Evolutionary conservation across 92 coral and sea anemone species (phyloP).

Genomic region (Umimayanthus chanpuru): DNA sequence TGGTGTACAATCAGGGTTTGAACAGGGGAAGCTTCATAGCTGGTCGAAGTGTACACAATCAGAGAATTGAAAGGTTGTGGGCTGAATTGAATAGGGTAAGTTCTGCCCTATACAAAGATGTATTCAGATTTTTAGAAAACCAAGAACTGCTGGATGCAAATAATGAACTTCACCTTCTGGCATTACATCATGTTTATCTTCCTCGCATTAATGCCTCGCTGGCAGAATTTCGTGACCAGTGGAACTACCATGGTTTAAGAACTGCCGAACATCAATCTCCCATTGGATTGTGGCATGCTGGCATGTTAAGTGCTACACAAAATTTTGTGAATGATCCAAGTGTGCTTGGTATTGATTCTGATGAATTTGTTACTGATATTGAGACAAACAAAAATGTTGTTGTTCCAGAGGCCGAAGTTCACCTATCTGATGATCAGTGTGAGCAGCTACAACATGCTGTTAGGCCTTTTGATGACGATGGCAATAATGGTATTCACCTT

Average conservation of each 20-base stretch:
- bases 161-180: conserved; percentile 45
- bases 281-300: too few relatives aligned
- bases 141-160: conserved; percentile 44
- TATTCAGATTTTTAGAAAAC: conserved; percentile 45
- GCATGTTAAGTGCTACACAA: too few relatives aligned
- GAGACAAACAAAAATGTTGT: too few relatives aligned
- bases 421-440: too few relatives aligned
- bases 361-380: too few relatives aligned
- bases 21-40: conserved; percentile 53
- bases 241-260: conserved; percentile 56
- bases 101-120: conserved; percentile 36
- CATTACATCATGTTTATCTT: conserved; percentile 46
- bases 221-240: conserved; percentile 48
- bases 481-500: too few relatives aligned
- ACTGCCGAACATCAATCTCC: conserved; percentile 50
- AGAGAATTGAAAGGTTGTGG: conserved; percentile 30
- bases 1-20: conserved; percentile 39
- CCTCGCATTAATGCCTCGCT: conserved; percentile 50
- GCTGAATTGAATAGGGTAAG: conserved; percentile 37
- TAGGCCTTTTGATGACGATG: too few relatives aligned
- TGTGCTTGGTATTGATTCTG: too few relatives aligned
- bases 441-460: too few relatives aligned
- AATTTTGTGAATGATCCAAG: too few relatives aligned
- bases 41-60: conserved; percentile 32
- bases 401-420: too few relatives aligned